Conservation (phyloP, 2,888 invertebrate species). For the Xanthia togata region DNA sequence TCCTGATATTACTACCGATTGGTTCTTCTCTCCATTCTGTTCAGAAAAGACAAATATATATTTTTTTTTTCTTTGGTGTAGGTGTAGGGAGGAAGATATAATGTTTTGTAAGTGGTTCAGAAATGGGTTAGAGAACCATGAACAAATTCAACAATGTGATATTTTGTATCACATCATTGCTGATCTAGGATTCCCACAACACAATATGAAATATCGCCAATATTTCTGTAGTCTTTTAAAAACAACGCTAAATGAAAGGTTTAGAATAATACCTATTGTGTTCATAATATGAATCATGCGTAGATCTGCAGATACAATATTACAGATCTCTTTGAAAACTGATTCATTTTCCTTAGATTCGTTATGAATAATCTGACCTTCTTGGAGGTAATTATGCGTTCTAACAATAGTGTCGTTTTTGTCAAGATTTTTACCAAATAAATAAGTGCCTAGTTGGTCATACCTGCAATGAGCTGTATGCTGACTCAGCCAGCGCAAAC, state of each 20-base stretch:
- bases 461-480: conserved; percentile 94
- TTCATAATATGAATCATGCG: conserved; percentile 53
- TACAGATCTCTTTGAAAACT: conserved; percentile 33
- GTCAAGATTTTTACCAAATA: neutral
- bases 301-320: conserved; percentile 15
- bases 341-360: conserved; percentile 41
- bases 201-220: neutral
- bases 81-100: accelerated
- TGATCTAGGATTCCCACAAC: neutral
- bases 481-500: conserved; percentile 97
- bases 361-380: conserved; percentile 18
- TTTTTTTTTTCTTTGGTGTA: neutral
- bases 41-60: conserved; percentile 14
- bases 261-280: neutral
- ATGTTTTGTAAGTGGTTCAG: neutral
- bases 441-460: conserved; percentile 3
- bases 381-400: neutral
- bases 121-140: neutral
- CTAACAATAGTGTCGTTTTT: neutral
- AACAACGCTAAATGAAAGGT: neutral
- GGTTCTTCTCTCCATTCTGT: conserved; percentile 89
- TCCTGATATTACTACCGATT: conserved; percentile 97
- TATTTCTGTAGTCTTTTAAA: neutral
- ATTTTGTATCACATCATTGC: neutral
- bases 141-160: neutral